phyloP scores from a whole-genome alignment of 1,140 invertebrate species.

The Neomicropteryx cornuta region DNA sequence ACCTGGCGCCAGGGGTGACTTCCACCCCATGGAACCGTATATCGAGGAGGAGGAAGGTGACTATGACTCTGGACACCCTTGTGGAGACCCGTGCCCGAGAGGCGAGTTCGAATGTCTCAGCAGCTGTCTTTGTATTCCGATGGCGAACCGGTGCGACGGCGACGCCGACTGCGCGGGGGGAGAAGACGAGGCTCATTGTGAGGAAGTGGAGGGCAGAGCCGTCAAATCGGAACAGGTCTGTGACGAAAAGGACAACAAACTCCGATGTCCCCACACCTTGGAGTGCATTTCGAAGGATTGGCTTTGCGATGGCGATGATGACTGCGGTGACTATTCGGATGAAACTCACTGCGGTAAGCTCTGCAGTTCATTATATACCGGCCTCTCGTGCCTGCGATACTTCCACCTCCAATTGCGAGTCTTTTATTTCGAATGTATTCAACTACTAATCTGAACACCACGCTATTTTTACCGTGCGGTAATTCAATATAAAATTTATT shows the following conservation, averaged over 20 bases:
- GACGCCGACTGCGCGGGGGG: constrained; percentile 49
- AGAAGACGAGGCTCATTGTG: constrained; percentile 58
- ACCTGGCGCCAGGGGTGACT: constrained; percentile 12
- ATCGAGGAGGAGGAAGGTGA: constrained; percentile 24
- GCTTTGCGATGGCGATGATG: constrained; percentile 65
- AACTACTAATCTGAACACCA: too few relatives aligned
- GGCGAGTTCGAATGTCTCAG: constrained; percentile 42
- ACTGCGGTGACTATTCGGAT: constrained; percentile 76
- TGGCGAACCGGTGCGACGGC: constrained; percentile 47
- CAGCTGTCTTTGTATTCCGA: constrained; percentile 49
- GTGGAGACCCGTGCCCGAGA: constrained; percentile 32
- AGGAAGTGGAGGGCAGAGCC: constrained; percentile 31
- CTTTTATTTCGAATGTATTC: too few relatives aligned
- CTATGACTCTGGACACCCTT: constrained; percentile 23
- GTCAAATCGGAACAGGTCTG: too few relatives aligned
- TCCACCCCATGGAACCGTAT: too few relatives aligned
- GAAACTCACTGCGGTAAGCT: constrained; percentile 62
- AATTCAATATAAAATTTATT: too few relatives aligned
- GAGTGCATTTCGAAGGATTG: constrained; percentile 66
- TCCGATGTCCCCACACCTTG: constrained; percentile 54
- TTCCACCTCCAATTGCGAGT: too few relatives aligned
- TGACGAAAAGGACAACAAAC: constrained; percentile 44
- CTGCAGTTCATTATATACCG: neutral
- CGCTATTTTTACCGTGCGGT: too few relatives aligned
- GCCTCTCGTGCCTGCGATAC: too few relatives aligned